Evolutionary conservation across 2,113 vertebrate genomes (phyloP).

Genomic region (Malurus elegans): DNA sequence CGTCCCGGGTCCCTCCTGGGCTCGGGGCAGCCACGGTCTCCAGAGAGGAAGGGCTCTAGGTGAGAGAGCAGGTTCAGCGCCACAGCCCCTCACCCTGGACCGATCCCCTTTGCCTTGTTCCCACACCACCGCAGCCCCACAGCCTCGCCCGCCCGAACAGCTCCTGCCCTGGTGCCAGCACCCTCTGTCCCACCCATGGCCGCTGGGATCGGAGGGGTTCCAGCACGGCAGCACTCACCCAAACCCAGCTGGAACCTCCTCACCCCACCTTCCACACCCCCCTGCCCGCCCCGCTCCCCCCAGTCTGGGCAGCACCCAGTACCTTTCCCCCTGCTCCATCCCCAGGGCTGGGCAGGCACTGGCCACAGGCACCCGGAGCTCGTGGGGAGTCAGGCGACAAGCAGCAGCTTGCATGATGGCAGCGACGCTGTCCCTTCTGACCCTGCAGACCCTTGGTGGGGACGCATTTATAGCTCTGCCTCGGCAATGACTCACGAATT

Average conservation of each 20-base stretch:
- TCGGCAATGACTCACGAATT: conserved; percentile 13
- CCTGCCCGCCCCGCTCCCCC: too few species aligned
- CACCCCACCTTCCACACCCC: background rate
- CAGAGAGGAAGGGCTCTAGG: conserved; percentile 71
- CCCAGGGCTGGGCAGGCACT: background rate
- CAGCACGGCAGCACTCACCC: background rate
- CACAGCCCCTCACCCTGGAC: fast-evolving
- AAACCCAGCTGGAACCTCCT: background rate
- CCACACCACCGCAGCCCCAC: background rate
- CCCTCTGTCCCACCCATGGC: fast-evolving
- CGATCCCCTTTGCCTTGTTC: fast-evolving
- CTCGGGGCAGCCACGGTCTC: conserved; percentile 79
- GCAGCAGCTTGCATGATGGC: background rate
- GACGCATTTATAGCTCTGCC: conserved; percentile 65
- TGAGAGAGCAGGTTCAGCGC: background rate
- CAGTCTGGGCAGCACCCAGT: background rate
- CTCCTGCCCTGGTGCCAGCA: background rate
- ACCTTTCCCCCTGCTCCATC: conserved; percentile 30
- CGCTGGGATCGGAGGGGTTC: fast-evolving
- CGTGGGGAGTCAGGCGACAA: background rate
- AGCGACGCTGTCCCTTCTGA: background rate
- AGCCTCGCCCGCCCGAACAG: background rate
- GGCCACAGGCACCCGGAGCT: background rate
- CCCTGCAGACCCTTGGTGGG: background rate
- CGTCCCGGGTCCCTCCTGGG: background rate